These are phyloP conservation scores for Polyploca ridens DNA, from an alignment of 2,888 invertebrate species.

Conservation along the genomic window DNA sequence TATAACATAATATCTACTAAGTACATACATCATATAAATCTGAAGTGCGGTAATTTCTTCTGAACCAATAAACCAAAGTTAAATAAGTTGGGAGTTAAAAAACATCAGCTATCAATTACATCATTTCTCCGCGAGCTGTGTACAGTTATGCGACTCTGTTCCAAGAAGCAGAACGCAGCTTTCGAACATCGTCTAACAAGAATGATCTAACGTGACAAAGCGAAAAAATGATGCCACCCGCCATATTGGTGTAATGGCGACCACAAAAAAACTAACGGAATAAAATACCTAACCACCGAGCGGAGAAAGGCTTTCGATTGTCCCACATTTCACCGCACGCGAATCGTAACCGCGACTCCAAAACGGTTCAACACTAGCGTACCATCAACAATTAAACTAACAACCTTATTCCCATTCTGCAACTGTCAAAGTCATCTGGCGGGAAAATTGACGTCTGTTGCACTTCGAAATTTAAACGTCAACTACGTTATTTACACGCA, in stretches of 20 bases:
- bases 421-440: conserved; percentile 65
- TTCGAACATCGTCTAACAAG: conserved; percentile 78
- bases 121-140: conserved; percentile 61
- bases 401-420: conserved; percentile 55
- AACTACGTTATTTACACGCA: conserved; percentile 60
- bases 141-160: conserved; percentile 79
- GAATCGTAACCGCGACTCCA: conserved; percentile 63
- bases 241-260: conserved; percentile 80
- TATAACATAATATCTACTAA: too few species aligned
- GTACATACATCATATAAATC: neutral
- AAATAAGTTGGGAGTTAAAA: conserved; percentile 9
- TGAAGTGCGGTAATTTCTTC: neutral
- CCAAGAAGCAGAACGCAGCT: conserved; percentile 72
- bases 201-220: conserved; percentile 84
- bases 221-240: conserved; percentile 82
- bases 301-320: conserved; percentile 85
- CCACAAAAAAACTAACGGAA: conserved; percentile 84
- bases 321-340: conserved; percentile 82
- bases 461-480: conserved; percentile 59
- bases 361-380: conserved; percentile 62
- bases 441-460: conserved; percentile 60
- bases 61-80: neutral
- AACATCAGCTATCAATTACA: conserved; percentile 64
- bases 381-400: conserved; percentile 46
- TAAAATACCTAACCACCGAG: conserved; percentile 80